A percentile compares a stretch with the other conserved stretches of the same genome.
These are phyloP conservation scores for Mellilla xanthometata DNA, from an alignment of 2,888 invertebrate genomes.

Conservation along the genomic window DNA sequence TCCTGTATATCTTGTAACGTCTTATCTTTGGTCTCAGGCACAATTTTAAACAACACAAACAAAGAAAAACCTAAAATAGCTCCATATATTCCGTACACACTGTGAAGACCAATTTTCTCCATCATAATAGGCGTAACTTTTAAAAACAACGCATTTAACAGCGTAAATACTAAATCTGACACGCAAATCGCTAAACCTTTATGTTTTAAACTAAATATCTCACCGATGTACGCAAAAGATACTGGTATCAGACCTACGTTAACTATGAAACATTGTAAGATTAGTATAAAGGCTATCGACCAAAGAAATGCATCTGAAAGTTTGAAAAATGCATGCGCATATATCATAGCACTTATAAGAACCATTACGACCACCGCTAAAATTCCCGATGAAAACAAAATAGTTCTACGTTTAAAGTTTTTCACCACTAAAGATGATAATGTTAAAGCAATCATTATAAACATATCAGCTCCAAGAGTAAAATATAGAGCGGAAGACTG, in stretches of 20 bases:
- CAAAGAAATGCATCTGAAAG: constrained; percentile 23
- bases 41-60: constrained; percentile 35
- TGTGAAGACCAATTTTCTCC: constrained; percentile 35
- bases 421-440: constrained; percentile 38
- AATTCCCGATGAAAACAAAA: constrained; percentile 39
- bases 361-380: constrained; percentile 38
- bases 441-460: constrained; percentile 35
- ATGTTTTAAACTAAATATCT: constrained; percentile 49
- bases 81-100: constrained; percentile 42
- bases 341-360: constrained; percentile 30
- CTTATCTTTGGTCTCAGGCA: constrained; percentile 52
- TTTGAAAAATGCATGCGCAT: no score
- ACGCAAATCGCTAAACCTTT: constrained; percentile 41
- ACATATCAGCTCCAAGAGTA: constrained; percentile 40
- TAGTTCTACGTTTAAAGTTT: constrained; percentile 37
- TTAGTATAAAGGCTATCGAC: constrained; percentile 39
- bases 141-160: constrained; percentile 37
- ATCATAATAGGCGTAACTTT: constrained; percentile 47
- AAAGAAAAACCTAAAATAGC: constrained; percentile 34
- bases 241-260: constrained; percentile 42
- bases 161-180: constrained; percentile 41
- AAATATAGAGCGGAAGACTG: constrained; percentile 42
- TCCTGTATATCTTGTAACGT: constrained; percentile 49
- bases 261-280: constrained; percentile 38
- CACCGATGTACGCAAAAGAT: constrained; percentile 38